Conservation (phyloP, 2,797 vertebrate species). For the Sciurus carolinensis region DNA sequence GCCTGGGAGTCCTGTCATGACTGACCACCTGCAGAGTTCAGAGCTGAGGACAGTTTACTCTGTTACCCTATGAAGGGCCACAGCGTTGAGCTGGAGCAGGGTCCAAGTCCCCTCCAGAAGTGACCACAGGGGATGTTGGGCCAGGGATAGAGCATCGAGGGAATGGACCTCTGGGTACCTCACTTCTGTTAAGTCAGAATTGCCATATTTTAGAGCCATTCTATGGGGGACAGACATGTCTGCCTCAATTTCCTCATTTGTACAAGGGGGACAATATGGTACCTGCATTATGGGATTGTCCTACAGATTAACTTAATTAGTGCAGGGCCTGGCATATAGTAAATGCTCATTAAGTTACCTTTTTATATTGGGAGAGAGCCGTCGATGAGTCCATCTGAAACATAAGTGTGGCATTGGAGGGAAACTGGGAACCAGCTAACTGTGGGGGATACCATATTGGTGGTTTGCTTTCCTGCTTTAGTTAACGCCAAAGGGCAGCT, state of each 20-base stretch:
- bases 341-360: background rate
- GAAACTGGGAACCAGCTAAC: background rate
- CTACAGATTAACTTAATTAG: constrained; percentile 2
- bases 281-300: background rate
- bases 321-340: background rate
- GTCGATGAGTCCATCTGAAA: constrained; percentile 30
- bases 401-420: background rate
- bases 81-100: background rate
- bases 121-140: background rate
- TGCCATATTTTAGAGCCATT: background rate
- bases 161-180: background rate
- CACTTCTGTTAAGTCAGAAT: background rate
- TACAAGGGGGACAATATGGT: background rate
- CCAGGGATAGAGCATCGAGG: background rate
- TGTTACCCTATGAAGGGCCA: background rate
- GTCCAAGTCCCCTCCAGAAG: background rate
- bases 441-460: background rate
- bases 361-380: background rate
- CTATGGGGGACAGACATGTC: background rate
- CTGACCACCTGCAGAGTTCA: background rate
- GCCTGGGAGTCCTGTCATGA: background rate
- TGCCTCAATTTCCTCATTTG: background rate
- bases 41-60: background rate
- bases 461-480: background rate
- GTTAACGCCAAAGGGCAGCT: background rate